Percentiles rank a stretch among this genome's conserved stretches.
These are phyloP conservation scores for Sorex fumeus DNA, from an alignment of 2,113 vertebrate species.

Conservation along the genomic window DNA sequence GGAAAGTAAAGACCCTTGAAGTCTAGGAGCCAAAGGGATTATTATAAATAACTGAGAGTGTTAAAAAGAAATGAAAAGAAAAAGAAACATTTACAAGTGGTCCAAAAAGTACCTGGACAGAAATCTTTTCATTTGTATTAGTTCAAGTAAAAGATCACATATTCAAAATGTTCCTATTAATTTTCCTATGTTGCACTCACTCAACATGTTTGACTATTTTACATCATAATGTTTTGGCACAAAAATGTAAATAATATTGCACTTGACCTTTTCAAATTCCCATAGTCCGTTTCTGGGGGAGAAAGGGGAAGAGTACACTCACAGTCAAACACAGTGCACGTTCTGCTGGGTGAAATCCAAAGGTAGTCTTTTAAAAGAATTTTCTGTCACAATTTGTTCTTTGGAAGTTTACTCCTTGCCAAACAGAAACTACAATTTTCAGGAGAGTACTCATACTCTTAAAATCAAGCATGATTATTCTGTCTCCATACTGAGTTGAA, in stretches of 20 bases:
- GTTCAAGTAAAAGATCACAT: conserved; percentile 79
- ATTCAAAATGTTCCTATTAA: conserved; percentile 85
- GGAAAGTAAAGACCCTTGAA: conserved; percentile 69
- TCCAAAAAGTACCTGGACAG: conserved; percentile 70
- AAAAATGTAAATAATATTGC: conserved; percentile 85
- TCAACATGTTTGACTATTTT: conserved; percentile 75
- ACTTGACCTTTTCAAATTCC: conserved; percentile 73
- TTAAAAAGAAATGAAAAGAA: not conserved
- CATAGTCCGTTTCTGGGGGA: conserved; percentile 71
- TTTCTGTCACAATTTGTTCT: conserved; percentile 79
- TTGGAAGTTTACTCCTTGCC: conserved; percentile 65
- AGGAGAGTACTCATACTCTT: conserved; percentile 14
- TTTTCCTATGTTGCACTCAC: conserved; percentile 77
- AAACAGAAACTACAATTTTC: conserved; percentile 68
- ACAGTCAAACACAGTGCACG: conserved; percentile 75
- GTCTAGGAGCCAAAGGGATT: conserved; percentile 48
- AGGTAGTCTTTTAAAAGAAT: conserved; percentile 69
- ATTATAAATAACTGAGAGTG: conserved; percentile 70
- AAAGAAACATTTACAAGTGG: conserved; percentile 72
- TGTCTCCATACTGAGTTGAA: conserved; percentile 22
- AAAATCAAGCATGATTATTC: conserved; percentile 52
- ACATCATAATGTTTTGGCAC: conserved; percentile 81
- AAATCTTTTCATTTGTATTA: conserved; percentile 73
- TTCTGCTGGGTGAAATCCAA: conserved; percentile 76
- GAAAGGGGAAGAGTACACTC: conserved; percentile 68